These are phyloP conservation scores for Anhinga anhinga DNA, from an alignment of 2,113 vertebrate species.

Conservation along the genomic window DNA sequence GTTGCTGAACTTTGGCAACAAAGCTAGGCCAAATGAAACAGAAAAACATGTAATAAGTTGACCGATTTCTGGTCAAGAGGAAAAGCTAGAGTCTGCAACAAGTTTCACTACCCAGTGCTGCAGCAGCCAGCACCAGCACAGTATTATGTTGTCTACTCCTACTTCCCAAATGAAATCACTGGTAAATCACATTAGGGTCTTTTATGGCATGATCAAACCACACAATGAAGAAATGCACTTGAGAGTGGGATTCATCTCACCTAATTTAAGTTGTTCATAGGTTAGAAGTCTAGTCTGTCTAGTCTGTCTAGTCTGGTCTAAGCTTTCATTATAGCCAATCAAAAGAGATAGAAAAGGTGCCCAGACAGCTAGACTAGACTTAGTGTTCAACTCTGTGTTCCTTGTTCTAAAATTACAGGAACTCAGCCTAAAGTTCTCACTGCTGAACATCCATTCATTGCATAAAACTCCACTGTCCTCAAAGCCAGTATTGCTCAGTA, in stretches of 20 bases:
- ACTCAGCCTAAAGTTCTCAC: rapidly evolving
- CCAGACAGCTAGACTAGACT: neutral
- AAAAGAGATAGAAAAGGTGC: neutral
- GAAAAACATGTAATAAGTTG: neutral
- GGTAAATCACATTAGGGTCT: neutral
- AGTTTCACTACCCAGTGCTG: neutral
- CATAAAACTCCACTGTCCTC: neutral
- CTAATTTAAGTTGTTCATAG: neutral
- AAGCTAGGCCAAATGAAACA: neutral
- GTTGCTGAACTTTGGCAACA: neutral
- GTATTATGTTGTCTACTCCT: neutral
- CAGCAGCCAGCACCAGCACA: neutral
- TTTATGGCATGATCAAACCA: neutral
- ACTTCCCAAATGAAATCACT: neutral
- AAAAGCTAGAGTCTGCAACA: neutral
- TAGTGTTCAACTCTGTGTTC: neutral
- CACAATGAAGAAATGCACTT: neutral
- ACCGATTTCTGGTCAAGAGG: neutral
- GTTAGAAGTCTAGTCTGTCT: neutral
- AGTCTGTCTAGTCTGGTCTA: neutral
- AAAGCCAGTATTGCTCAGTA: neutral
- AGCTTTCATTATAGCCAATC: neutral
- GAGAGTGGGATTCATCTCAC: neutral
- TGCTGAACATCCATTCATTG: neutral
- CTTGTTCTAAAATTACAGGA: neutral